Percentiles rank a stretch among this genome's conserved stretches.
phyloP scores from a whole-genome alignment of 2,113 vertebrate species.

The Aegotheles bennettii region DNA sequence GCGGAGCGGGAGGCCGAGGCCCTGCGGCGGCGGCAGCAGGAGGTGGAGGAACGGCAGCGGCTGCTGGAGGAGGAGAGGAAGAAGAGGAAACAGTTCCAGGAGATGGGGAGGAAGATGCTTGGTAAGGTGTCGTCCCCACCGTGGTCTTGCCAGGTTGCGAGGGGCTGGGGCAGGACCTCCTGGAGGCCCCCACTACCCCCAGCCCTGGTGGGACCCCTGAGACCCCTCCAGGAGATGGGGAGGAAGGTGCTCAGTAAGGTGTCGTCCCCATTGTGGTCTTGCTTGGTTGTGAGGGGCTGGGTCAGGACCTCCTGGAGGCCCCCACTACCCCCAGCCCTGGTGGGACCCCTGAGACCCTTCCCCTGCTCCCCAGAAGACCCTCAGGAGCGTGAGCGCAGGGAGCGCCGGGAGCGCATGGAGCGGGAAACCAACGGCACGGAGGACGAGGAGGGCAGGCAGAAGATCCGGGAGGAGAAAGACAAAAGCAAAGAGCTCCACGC shows the following conservation, averaged over 20 bases:
- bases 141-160: rapidly evolving
- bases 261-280: rapidly evolving
- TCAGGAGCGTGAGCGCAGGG: slow-evolving; percentile 90
- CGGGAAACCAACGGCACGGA: slow-evolving; percentile 93
- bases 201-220: not conserved
- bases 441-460: slow-evolving; percentile 91
- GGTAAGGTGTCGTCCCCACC: slow-evolving; percentile 66
- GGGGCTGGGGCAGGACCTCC: not conserved
- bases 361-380: slow-evolving; percentile 86
- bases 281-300: not conserved
- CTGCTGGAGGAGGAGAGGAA: slow-evolving; percentile 90
- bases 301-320: too few relatives aligned
- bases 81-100: slow-evolving; percentile 93
- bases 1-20: slow-evolving; percentile 92
- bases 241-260: slow-evolving; percentile 93
- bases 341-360: not conserved
- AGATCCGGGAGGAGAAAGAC: slow-evolving; percentile 96
- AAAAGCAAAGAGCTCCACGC: slow-evolving; percentile 94
- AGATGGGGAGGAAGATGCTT: slow-evolving; percentile 94
- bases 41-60: slow-evolving; percentile 86
- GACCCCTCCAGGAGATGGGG: too few relatives aligned
- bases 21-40: slow-evolving; percentile 84
- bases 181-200: not conserved
- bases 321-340: not conserved
- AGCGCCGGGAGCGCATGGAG: slow-evolving; percentile 92